These are phyloP conservation scores for Vultur gryphus DNA, from an alignment of 2,797 vertebrate species.

Conservation along the genomic window DNA sequence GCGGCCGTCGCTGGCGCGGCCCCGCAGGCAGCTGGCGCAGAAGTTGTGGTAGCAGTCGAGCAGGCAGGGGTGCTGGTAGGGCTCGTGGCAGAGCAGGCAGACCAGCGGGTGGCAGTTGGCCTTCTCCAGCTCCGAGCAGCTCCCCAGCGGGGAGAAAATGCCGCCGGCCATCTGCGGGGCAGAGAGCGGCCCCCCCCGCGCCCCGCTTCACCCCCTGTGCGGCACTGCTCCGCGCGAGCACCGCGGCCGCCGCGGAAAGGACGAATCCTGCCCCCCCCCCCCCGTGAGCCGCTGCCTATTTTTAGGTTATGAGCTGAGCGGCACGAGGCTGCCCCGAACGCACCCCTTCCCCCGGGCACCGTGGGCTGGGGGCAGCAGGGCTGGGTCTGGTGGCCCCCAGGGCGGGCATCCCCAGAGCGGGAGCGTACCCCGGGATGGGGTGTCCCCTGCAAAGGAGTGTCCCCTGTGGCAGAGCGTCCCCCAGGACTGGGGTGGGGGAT, in stretches of 20 bases:
- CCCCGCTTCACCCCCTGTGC: neutral
- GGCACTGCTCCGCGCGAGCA: accelerated
- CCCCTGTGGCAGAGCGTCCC: neutral
- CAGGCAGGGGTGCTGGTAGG: slow-evolving; percentile 87
- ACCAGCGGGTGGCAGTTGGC: slow-evolving; percentile 84
- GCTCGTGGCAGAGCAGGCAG: slow-evolving; percentile 87
- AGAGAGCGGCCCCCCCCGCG: neutral
- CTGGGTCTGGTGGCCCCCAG: too few species aligned
- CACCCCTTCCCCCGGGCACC: neutral
- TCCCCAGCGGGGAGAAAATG: slow-evolving; percentile 80
- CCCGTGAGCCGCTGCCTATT: neutral
- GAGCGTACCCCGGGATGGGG: neutral
- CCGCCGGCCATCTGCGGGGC: slow-evolving; percentile 82
- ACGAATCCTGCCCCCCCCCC: neutral
- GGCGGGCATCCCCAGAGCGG: neutral
- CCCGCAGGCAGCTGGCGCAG: slow-evolving; percentile 86
- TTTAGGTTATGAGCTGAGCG: neutral
- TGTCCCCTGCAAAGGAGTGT: neutral
- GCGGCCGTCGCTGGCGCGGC: slow-evolving; percentile 77
- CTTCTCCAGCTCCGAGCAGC: slow-evolving; percentile 77
- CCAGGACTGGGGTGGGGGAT: neutral
- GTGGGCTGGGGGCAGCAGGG: neutral
- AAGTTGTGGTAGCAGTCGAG: slow-evolving; percentile 93
- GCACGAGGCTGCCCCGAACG: neutral
- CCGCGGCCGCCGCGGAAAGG: neutral